A percentile compares a stretch with the other conserved stretches of the same genome.
Evolutionary conservation across 2,113 vertebrate genomes (phyloP).

Genomic region (Hippocampus abdominalis): DNA sequence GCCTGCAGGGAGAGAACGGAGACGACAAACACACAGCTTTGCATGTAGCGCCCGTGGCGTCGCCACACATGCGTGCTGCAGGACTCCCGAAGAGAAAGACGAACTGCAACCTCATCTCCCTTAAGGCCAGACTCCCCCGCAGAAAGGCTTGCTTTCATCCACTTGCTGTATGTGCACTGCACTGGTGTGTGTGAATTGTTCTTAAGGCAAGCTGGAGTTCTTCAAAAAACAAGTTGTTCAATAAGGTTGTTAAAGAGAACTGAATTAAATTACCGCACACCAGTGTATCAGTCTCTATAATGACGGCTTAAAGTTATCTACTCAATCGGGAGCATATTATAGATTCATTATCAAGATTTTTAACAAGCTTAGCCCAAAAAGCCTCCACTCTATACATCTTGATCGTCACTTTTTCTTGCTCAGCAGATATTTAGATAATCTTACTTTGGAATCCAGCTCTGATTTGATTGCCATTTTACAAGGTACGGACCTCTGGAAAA

Average conservation of each 20-base stretch:
- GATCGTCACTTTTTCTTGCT: not conserved
- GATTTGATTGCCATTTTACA: not conserved
- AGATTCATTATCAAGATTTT: not conserved
- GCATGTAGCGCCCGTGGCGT: slow-evolving; percentile 20
- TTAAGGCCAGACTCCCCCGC: slow-evolving; percentile 42
- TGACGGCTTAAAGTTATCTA: not conserved
- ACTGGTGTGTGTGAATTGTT: slow-evolving; percentile 15
- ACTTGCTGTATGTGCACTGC: slow-evolving; percentile 11
- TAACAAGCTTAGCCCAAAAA: not conserved
- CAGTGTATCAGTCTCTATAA: not conserved
- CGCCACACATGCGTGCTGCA: slow-evolving; percentile 29
- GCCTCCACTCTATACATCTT: not conserved
- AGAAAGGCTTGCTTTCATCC: slow-evolving; percentile 11
- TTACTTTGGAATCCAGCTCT: not conserved
- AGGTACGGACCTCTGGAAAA: not conserved
- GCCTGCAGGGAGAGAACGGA: slow-evolving; percentile 21
- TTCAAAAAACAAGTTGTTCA: not conserved
- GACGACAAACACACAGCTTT: slow-evolving; percentile 9
- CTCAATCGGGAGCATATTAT: not conserved
- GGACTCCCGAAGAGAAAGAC: slow-evolving; percentile 18
- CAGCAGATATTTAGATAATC: not conserved
- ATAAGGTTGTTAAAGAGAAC: not conserved
- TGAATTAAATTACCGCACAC: not conserved
- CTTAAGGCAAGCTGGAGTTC: slow-evolving; percentile 7
- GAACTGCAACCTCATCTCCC: slow-evolving; percentile 34